Evolutionary conservation across 2,888 invertebrate species (phyloP), one percentile per base, ranked within the genome.

Genomic region (Ichneumoninae sp.): DNA sequence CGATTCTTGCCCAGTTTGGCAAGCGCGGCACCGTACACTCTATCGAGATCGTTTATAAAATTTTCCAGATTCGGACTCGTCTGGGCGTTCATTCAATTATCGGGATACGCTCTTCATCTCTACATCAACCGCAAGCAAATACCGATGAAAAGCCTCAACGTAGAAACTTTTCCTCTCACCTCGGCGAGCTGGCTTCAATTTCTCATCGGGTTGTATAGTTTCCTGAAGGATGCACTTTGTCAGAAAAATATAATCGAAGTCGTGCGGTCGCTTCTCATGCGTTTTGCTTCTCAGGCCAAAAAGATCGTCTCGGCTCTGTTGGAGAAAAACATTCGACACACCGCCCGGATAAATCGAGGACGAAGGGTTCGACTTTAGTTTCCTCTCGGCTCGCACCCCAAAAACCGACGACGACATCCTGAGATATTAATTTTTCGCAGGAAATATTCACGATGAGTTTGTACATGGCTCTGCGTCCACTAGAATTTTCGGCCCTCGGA

Each of bases 391-490:
- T 26, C 10, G 13, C 3, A 60, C 3, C 13, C 13, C 10, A 26
- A 3, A 60, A 60, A 60, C 26, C 10, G 13, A 60, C 13, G 22
- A 30, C 26, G 13, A 3, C 30, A 30, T 30, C 26, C 2, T 10
- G 10, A 26, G 26, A 26, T 26, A 26, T 26, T n/a, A 5, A 50
- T 50, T 50, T 5, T 50, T 50, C 33, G 7, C 36, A 76, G 76
- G 65, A 76, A 76, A 70, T 81, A 57, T 76, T 81, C 40, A 71
- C 76, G 19, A 54, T 71, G 81, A 57, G 65, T 44, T 30, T 81
- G n/a, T 81, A 76, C 76, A 76, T 81, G 70, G 44, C 30, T 19
- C 26, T 76, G 54, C 40, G 33, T n/a, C 75, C 75, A 3, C 52
- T 81, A 19, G 33, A 63, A 26, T 81, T 81, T 30, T 63, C 81